Evolutionary conservation across 1,140 invertebrate species (phyloP).

Genomic region (Camponotus pennsylvanicus): DNA sequence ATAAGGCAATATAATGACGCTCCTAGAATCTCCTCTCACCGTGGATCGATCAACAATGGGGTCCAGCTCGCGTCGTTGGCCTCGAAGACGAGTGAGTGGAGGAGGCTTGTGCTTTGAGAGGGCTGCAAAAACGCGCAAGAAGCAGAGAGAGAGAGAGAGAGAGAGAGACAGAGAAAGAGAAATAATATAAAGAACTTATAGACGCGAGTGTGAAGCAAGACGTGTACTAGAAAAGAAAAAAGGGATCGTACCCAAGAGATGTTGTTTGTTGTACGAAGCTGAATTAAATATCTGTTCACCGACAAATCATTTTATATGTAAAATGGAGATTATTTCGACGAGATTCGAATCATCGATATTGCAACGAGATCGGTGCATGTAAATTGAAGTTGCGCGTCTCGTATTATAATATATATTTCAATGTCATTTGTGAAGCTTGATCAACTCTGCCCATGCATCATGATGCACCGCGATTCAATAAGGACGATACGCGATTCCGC

Average conservation of each 20-base stretch:
- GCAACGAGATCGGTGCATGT: neutral
- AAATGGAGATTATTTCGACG: neutral
- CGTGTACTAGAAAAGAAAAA: slow-evolving; percentile 58
- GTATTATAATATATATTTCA: neutral
- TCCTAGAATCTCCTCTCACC: slow-evolving; percentile 61
- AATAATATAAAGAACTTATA: slow-evolving; percentile 45
- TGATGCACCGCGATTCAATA: slow-evolving; percentile 8
- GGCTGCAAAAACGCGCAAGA: slow-evolving; percentile 6
- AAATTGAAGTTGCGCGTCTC: neutral
- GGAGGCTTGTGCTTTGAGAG: slow-evolving; percentile 15
- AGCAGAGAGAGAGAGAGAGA: slow-evolving; percentile 8
- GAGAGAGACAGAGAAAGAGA: slow-evolving; percentile 20
- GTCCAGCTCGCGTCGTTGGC: slow-evolving; percentile 26
- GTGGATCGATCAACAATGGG: slow-evolving; percentile 58
- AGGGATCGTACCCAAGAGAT: slow-evolving; percentile 70
- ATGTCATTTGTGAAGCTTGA: neutral
- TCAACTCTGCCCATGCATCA: neutral
- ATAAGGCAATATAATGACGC: slow-evolving; percentile 42
- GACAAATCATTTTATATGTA: slow-evolving; percentile 64
- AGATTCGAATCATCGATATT: neutral
- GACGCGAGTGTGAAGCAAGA: slow-evolving; percentile 14
- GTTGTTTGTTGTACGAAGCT: slow-evolving; percentile 59
- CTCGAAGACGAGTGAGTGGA: slow-evolving; percentile 28
- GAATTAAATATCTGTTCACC: slow-evolving; percentile 65
- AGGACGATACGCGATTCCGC: neutral